Evolutionary conservation across 2,888 invertebrate genomes (phyloP).

Genomic region (Drosophila greeni): DNA sequence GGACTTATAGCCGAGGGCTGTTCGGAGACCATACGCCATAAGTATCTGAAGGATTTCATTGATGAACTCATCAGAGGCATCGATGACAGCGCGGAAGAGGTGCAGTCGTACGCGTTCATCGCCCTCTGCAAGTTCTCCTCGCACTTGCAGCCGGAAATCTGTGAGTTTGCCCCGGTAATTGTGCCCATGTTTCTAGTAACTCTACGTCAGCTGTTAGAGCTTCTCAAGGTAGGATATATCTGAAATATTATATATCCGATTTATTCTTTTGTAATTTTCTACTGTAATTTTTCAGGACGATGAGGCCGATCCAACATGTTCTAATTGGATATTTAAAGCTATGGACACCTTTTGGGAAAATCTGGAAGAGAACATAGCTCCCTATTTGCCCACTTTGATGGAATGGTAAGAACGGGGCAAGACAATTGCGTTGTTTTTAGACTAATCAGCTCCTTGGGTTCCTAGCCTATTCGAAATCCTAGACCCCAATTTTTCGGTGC

Average conservation of each 20-base stretch:
- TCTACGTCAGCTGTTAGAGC: slow-evolving; percentile 81
- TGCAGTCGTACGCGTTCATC: slow-evolving; percentile 87
- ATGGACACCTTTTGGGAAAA: slow-evolving; percentile 86
- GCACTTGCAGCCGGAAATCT: slow-evolving; percentile 88
- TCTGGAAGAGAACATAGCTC: slow-evolving; percentile 79
- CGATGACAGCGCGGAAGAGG: slow-evolving; percentile 81
- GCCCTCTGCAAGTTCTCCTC: slow-evolving; percentile 90
- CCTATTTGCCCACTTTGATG: too few species aligned
- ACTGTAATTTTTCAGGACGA: too few species aligned
- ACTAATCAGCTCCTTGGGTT: too few species aligned
- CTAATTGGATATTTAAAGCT: too few species aligned
- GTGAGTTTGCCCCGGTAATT: slow-evolving; percentile 84
- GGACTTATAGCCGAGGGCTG: slow-evolving; percentile 89
- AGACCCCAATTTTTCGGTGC: too few species aligned
- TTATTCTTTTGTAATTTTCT: too few species aligned
- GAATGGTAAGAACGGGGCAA: too few species aligned
- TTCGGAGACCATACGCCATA: slow-evolving; percentile 85
- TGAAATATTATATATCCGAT: too few species aligned
- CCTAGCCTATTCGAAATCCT: too few species aligned
- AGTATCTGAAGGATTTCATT: slow-evolving; percentile 85
- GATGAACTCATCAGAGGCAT: slow-evolving; percentile 86
- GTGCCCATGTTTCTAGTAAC: slow-evolving; percentile 83
- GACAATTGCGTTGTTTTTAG: too few species aligned
- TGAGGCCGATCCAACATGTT: too few species aligned
- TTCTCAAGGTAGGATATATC: slow-evolving; percentile 79